Evolutionary conservation across 2,797 vertebrate species (phyloP), one percentile per base, ranked within the genome.

Genomic region (Esox masquinongy): DNA sequence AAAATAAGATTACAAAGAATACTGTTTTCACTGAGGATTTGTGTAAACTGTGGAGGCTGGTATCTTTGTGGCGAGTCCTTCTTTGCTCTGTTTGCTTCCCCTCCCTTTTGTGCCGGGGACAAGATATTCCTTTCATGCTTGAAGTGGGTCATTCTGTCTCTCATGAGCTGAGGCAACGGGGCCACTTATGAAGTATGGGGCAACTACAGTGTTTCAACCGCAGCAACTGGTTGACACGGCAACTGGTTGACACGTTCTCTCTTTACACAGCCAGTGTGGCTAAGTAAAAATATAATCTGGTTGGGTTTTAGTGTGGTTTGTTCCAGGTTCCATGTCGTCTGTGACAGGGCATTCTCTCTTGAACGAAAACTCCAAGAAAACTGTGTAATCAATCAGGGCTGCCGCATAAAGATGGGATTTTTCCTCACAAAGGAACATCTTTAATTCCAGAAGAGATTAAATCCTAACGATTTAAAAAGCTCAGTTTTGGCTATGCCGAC

Each of bases 1-100:
- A 86, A 90, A 93, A 94, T 94, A 93, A 94, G 88, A 92, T 92
- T 92, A 92, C 91, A 90, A 90, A 94, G 88, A 92, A 93, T 92
- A 93, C 92, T 92, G 92, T 94, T 94, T 94, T 92, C 88, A 88
- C 92, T 91, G 69, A 15, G 84, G 84, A 86, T 92, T 92, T 94
- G 90, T 95, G 89, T 94, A 94, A 95, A 94, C 93, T 93, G 84
- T 91, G 84, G 88, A 88, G 88, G 86, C 73, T 75, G 77, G 76
- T 89, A 86, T 88, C 79, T 83, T 80, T 84, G 82, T 75, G 69
- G 73, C 39, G 12, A 77, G 63, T 59, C 68, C n/a, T 73, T 59
- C 59, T 59, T 51, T 75, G 22, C 66, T 74, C 74, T 81, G 81
- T 73, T 68, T 84, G 83, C 78, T 76, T 86, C 79, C 86, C 2